Percentiles rank a stretch among this genome's conserved stretches.
Evolutionary conservation across 2,797 vertebrate species (phyloP).

Genomic region (Lacerta viridis): DNA sequence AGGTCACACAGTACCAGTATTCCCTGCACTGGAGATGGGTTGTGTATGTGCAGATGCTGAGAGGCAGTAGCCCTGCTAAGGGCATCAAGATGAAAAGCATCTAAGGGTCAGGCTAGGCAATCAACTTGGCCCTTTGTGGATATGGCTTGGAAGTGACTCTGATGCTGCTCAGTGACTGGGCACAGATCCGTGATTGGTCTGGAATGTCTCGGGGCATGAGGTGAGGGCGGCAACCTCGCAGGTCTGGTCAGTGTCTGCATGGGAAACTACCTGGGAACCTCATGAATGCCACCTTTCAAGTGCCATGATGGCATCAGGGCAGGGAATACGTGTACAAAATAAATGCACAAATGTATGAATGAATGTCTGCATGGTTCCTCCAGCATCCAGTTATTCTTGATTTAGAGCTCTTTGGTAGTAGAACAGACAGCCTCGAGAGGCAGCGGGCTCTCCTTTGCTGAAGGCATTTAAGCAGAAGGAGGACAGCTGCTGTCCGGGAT

Average conservation of each 20-base stretch:
- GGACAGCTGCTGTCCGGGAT: too few species aligned
- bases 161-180: too few species aligned
- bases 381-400: neutral
- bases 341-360: neutral
- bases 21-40: neutral
- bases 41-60: neutral
- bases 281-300: neutral
- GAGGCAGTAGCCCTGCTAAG: neutral
- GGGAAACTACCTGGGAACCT: neutral
- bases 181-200: neutral
- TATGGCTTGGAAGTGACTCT: neutral
- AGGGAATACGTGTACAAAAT: neutral
- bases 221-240: neutral
- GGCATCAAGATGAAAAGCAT: neutral
- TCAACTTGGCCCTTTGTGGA: neutral
- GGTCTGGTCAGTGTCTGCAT: neutral
- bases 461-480: too few species aligned
- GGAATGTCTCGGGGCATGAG: neutral
- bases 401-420: too few species aligned
- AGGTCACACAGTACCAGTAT: neutral
- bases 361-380: neutral
- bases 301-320: neutral
- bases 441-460: too few species aligned
- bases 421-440: too few species aligned
- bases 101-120: neutral